Conservation (phyloP, 2,113 vertebrate genomes). For the Vanacampus margaritifer region DNA sequence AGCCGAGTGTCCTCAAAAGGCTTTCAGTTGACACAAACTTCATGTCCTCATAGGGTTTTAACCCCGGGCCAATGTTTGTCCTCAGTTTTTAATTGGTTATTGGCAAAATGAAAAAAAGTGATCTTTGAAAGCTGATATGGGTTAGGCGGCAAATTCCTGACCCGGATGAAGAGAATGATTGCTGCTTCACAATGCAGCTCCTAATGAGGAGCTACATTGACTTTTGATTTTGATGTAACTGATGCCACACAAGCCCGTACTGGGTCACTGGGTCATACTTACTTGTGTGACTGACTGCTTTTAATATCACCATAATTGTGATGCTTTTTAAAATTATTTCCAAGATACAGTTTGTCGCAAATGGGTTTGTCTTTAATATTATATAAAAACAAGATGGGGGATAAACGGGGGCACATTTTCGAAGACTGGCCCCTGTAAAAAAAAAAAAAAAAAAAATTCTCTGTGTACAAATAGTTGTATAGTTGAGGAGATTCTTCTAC, state of each 20-base stretch:
- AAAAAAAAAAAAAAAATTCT: no score
- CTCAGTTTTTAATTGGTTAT: neutral
- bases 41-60: slow-evolving; percentile 39
- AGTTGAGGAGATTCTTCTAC: no score
- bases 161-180: slow-evolving; percentile 17
- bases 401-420: no score
- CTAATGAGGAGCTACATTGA: neutral
- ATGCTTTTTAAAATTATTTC: neutral
- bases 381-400: neutral
- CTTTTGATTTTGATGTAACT: neutral
- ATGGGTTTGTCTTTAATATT: neutral
- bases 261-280: neutral
- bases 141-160: slow-evolving; percentile 20
- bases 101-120: neutral
- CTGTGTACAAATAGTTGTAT: no score
- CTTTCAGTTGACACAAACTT: slow-evolving; percentile 5
- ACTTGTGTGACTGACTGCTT: neutral
- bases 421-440: neutral
- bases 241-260: neutral
- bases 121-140: slow-evolving; percentile 4
- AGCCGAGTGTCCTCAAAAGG: no score
- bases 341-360: neutral
- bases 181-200: slow-evolving; percentile 6
- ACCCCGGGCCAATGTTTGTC: slow-evolving; percentile 9
- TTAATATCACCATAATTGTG: neutral